A percentile compares a stretch with the other conserved stretches of the same genome.
phyloP scores from a whole-genome alignment of 2,797 vertebrate species.

The Hyperoplus lanceolatus region DNA sequence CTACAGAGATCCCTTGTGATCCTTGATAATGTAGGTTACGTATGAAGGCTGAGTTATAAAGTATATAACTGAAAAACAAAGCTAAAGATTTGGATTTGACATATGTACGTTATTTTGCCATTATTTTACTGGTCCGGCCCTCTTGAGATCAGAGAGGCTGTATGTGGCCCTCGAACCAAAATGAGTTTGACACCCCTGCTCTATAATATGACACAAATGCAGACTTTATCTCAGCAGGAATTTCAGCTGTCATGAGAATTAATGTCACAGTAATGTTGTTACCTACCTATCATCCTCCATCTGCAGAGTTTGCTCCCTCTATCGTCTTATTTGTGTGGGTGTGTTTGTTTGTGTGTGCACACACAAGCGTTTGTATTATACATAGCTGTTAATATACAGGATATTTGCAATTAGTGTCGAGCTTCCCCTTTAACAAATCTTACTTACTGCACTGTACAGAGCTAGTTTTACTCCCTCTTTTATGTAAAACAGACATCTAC shows the following conservation, averaged over 20 bases:
- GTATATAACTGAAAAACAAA: too few species aligned
- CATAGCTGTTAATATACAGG: background rate
- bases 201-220: background rate
- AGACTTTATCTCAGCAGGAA: constrained; percentile 9
- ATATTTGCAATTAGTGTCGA: constrained; percentile 3
- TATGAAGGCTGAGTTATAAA: too few species aligned
- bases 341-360: constrained; percentile 13
- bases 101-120: too few species aligned
- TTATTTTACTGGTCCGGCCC: too few species aligned
- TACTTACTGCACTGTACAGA: constrained; percentile 16
- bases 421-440: constrained; percentile 11
- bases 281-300: constrained; percentile 30
- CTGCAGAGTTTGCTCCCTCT: constrained; percentile 10
- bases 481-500: constrained; percentile 18
- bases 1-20: too few species aligned
- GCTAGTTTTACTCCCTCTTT: constrained; percentile 6
- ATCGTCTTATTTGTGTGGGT: constrained; percentile 34
- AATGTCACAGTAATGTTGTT: constrained; percentile 13
- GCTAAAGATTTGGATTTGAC: too few species aligned
- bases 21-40: too few species aligned
- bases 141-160: too few species aligned
- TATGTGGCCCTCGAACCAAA: too few species aligned
- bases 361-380: constrained; percentile 11
- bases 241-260: background rate
- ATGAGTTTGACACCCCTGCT: too few species aligned